Base-by-base conservation (phyloP, 2,888 invertebrate species). In the Lymantria dispar region DNA sequence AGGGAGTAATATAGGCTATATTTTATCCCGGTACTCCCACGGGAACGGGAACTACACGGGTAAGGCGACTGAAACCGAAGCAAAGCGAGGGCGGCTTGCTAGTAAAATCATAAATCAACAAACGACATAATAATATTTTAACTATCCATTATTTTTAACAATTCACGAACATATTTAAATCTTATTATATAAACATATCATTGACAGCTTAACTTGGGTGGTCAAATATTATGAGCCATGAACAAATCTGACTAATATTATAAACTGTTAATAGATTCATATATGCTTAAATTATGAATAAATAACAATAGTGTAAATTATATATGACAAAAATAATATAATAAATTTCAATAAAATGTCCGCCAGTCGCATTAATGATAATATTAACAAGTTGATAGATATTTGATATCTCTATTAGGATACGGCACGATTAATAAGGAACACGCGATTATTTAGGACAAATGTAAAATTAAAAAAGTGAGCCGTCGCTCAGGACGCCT, bases 291-390 rank as follows among this genome's bases (percentile, higher is more conserved):
- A 44, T 62, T 56, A 58, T 63, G 56, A 63, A 68, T 74, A 68
- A 60, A 68, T 66, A 60, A 61, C 60, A 68, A 54, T 62, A 58
- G 71, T 70, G 59, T 65, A 67, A 62, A 65, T 58, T 66, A 65
- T 71, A 68, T 62, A 61, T 70, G 67, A 68, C 72, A 68, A 75
- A 72, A 80, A 76, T 74, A 73, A 72, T 74, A 74, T 72, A 72
- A 78, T 77, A 76, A 78, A 72, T 81, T 78, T 76, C 81, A 73
- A 79, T 79, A 72, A 72, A 76, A 76, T 69, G 72, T 76, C 74
- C 63, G 64, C 62, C 70, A 74, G 68, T 76, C 74, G 73, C 75
- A 74, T 74, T 79, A 79, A 75, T 75, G 73, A 78, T 79, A 81
- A 72, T 71, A 72, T 70, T 67, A 72, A 80, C 74, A 76, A 73